These are phyloP conservation scores for Sebastes alutus DNA, from an alignment of 2,797 vertebrate species.

Conservation along the genomic window DNA sequence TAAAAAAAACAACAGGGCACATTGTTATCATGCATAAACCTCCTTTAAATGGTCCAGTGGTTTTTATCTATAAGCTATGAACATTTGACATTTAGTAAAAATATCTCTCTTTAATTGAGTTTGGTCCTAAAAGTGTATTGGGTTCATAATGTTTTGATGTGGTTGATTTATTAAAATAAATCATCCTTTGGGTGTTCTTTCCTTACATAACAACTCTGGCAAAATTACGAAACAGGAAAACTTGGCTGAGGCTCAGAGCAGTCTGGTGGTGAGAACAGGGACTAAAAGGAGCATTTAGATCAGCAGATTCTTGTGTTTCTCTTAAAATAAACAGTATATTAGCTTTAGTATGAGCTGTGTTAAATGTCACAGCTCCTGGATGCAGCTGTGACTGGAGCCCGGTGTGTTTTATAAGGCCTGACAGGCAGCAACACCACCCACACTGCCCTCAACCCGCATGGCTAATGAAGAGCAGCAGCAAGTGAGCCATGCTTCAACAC, in stretches of 20 bases:
- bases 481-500: fast-evolving
- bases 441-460: slow-evolving; percentile 47
- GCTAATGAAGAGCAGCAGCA: slow-evolving; percentile 9
- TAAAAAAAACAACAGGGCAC: background rate
- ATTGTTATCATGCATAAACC: background rate
- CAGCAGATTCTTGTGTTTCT: fast-evolving
- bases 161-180: background rate
- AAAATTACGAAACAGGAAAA: slow-evolving; percentile 67
- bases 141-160: background rate
- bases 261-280: background rate
- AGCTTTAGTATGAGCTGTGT: background rate
- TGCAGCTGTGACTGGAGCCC: background rate
- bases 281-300: background rate
- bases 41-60: fast-evolving
- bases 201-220: slow-evolving; percentile 54
- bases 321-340: background rate
- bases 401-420: slow-evolving; percentile 58
- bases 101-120: background rate
- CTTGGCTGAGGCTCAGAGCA: slow-evolving; percentile 36
- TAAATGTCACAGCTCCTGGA: background rate
- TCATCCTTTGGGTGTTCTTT: background rate
- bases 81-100: background rate
- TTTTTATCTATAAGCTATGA: background rate
- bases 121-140: background rate
- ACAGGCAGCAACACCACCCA: slow-evolving; percentile 2